Percentiles rank a stretch among this genome's conserved stretches.
Evolutionary conservation across 2,888 invertebrate species (phyloP).

Genomic region (Galerucella nymphaeae): DNA sequence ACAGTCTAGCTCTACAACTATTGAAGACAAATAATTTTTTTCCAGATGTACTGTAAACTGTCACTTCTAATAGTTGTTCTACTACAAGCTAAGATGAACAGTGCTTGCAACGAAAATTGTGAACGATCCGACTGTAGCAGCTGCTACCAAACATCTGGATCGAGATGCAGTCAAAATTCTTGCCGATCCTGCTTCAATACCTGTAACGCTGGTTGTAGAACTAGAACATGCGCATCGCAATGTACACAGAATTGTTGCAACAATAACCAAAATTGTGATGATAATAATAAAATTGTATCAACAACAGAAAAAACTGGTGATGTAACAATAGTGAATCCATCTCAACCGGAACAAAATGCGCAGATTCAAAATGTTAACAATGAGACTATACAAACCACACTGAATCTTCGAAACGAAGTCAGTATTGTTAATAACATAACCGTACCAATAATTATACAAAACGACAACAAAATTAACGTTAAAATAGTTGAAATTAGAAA

Average conservation of each 20-base stretch:
- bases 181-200: background rate
- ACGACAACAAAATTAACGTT: background rate
- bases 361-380: background rate
- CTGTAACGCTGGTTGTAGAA: background rate
- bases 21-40: background rate
- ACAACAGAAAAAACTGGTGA: background rate
- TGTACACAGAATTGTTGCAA: background rate
- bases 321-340: background rate
- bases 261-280: background rate
- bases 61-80: background rate
- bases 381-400: background rate
- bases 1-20: too few species aligned
- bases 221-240: background rate
- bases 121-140: background rate
- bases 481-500: background rate
- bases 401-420: background rate
- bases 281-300: background rate
- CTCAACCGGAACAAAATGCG: background rate
- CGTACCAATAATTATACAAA: background rate
- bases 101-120: background rate
- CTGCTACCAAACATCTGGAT: background rate
- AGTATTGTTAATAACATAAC: slow-evolving; percentile 1
- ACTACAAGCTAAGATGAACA: background rate
- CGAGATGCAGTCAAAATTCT: background rate
- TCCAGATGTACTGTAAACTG: background rate